Evolutionary conservation across 1,140 invertebrate genomes (phyloP), one percentile per base, ranked within the genome.

Genomic region (Trichonephila clavipes): DNA sequence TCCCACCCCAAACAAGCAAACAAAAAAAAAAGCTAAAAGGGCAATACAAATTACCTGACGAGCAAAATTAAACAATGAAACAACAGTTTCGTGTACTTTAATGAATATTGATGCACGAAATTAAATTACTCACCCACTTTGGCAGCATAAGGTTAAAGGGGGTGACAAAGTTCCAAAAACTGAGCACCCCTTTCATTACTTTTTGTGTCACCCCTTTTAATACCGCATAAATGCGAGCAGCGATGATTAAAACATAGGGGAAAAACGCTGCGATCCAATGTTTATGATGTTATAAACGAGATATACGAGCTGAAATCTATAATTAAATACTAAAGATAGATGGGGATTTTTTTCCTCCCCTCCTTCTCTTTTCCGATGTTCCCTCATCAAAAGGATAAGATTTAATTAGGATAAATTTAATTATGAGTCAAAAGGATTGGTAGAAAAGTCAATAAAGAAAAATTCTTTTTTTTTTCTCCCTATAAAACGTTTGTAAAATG

Each of bases 401-500:
- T 91, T 91, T 91, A 91, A 91, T 91, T 91, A 91, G 90, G 90
- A 91, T 91, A 91, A 91, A 91, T 91, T 91, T 91, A 91, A 91
- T 91, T 91, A 83, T 44, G 90, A 91, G 58, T 44, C 16, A 21
- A 82, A 77, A 91, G 24, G 62, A 83, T 59, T 12, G 58, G 19
- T n/a, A 44, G 64, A 62, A 88, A 88, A 87, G 12, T n/a, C 87
- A 69, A 88, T 83, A 83, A 10, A 40, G 51, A 83, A 83, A 83
- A 44, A 51, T 6, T 19, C 28, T 51, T 83, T 83, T 59, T n/a
- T 83, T 83, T 58, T 59, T 24, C 8, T 7, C 8, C 12, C 12
- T 77, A 5, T 24, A 58, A 40, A 83, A 83, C 44, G 19, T 10
- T 77, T 34, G 14, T 28, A 40, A 51, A 51, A 51, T 16, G 82